Percentiles rank a stretch among this genome's conserved stretches.
Conservation (phyloP, 1,140 invertebrate genomes). For the Hermetia illucens region DNA sequence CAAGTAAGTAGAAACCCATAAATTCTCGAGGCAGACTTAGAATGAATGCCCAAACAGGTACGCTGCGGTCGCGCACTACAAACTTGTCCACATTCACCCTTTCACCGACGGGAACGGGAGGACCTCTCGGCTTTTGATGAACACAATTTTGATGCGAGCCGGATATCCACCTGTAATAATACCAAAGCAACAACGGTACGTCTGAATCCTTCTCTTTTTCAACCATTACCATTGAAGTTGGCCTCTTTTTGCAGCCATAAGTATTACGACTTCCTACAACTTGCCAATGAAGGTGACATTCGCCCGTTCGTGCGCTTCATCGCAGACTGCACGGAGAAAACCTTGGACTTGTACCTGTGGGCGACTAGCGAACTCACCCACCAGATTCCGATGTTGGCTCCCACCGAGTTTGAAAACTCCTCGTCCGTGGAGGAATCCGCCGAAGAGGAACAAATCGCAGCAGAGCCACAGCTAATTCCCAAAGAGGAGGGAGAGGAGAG, state of each 20-base stretch:
- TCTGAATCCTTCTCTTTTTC: neutral
- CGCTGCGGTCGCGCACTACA: conserved; percentile 91
- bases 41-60: conserved; percentile 23
- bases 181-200: conserved; percentile 67
- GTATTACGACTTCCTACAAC: conserved; percentile 76
- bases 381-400: conserved; percentile 37
- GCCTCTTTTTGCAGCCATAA: conserved; percentile 34
- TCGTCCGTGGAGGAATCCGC: no score
- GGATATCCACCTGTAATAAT: conserved; percentile 95
- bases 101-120: conserved; percentile 90
- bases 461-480: no score
- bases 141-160: conserved; percentile 93
- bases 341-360: conserved; percentile 86
- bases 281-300: conserved; percentile 84
- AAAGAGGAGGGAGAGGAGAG: no score
- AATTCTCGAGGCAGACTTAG: no score
- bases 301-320: conserved; percentile 91
- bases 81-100: conserved; percentile 89
- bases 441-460: no score
- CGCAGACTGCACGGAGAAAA: conserved; percentile 84
- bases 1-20: no score
- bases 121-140: conserved; percentile 90
- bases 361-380: conserved; percentile 49
- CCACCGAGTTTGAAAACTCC: neutral
- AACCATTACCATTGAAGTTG: neutral